These are phyloP conservation scores for Trypoxylus dichotomus DNA, from an alignment of 1,140 invertebrate genomes.

Conservation along the genomic window DNA sequence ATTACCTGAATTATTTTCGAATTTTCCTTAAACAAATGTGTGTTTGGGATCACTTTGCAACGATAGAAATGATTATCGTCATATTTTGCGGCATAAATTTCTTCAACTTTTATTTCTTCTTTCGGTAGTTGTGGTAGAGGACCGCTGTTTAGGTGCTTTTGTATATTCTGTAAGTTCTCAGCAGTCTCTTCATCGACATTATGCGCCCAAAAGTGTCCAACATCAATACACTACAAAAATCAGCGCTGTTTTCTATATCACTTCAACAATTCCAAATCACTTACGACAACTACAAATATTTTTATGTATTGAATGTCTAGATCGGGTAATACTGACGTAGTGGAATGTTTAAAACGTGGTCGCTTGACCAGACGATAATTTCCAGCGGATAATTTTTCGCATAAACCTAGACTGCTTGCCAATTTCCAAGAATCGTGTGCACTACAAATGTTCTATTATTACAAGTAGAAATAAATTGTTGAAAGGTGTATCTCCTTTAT, in stretches of 20 bases:
- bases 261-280: background rate
- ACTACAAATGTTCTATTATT: conserved; percentile 27
- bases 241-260: background rate
- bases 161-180: conserved; percentile 41
- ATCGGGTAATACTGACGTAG: background rate
- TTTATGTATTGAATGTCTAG: background rate
- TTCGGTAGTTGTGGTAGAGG: conserved; percentile 29
- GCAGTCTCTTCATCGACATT: conserved; percentile 53
- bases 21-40: conserved; percentile 21
- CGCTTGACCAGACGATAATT: background rate
- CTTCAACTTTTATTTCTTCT: conserved; percentile 41
- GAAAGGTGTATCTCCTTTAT: background rate
- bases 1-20: conserved; percentile 28
- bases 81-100: conserved; percentile 52
- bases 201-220: conserved; percentile 66
- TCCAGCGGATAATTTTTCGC: background rate
- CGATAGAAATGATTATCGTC: conserved; percentile 52
- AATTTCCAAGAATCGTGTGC: conserved; percentile 42
- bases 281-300: background rate
- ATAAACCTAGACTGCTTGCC: conserved; percentile 40
- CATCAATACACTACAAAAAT: conserved; percentile 55
- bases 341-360: background rate
- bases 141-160: conserved; percentile 42
- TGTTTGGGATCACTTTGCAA: conserved; percentile 44
- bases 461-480: too few relatives aligned